phyloP scores from a whole-genome alignment of 2,888 invertebrate genomes.

The Trichacis sp. region DNA sequence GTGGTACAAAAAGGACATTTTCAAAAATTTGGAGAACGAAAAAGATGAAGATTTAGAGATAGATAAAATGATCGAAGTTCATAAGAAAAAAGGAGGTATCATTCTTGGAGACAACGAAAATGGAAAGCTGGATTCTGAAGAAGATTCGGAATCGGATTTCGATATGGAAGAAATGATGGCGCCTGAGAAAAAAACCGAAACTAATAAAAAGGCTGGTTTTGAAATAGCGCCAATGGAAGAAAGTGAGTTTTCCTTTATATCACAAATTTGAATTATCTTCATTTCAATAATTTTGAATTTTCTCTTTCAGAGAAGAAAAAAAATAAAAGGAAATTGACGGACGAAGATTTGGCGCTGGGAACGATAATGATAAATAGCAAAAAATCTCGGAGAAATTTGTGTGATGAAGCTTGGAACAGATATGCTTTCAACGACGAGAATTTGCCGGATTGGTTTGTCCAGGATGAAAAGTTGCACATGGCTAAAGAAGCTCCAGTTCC shows the following conservation, averaged over 20 bases:
- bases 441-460: slow-evolving; percentile 95
- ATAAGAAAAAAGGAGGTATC: slow-evolving; percentile 78
- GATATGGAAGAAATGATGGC: slow-evolving; percentile 66
- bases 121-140: slow-evolving; percentile 18
- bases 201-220: slow-evolving; percentile 74
- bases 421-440: slow-evolving; percentile 92
- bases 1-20: slow-evolving; percentile 89
- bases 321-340: slow-evolving; percentile 80
- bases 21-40: slow-evolving; percentile 84
- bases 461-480: slow-evolving; percentile 94
- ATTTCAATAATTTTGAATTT: slow-evolving; percentile 5
- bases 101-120: slow-evolving; percentile 61
- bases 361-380: slow-evolving; percentile 90
- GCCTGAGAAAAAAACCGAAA: slow-evolving; percentile 53
- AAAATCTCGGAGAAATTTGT: slow-evolving; percentile 89
- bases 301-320: slow-evolving; percentile 68
- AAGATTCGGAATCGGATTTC: slow-evolving; percentile 68
- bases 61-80: slow-evolving; percentile 80
- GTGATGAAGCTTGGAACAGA: slow-evolving; percentile 93
- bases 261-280: slow-evolving; percentile 9
- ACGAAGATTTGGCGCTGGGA: slow-evolving; percentile 92
- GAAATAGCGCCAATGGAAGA: slow-evolving; percentile 76
- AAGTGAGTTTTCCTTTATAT: slow-evolving; percentile 63
- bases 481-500: slow-evolving; percentile 86
- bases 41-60: slow-evolving; percentile 90